A percentile compares a stretch with the other conserved stretches of the same genome.
phyloP scores from a whole-genome alignment of 2,888 invertebrate genomes.

The Xestia ashworthii region DNA sequence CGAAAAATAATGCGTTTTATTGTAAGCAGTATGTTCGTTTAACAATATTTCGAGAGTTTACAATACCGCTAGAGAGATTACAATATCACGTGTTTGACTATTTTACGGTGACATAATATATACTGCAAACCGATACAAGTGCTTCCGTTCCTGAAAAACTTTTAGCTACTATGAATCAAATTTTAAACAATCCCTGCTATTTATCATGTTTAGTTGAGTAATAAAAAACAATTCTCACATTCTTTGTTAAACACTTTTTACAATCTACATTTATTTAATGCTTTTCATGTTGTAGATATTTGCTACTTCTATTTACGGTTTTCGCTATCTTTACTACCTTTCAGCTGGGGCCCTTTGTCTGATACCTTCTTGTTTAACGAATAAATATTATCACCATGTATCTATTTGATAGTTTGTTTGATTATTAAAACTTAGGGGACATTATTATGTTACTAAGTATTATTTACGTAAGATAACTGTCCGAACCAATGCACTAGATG shows the following conservation, averaged over 20 bases:
- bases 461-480: neutral
- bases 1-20: no score
- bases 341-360: conserved; percentile 14
- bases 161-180: neutral
- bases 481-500: neutral
- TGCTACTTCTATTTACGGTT: neutral
- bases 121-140: neutral
- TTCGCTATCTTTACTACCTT: conserved; percentile 8
- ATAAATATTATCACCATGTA: conserved; percentile 23
- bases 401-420: conserved; percentile 6
- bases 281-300: neutral
- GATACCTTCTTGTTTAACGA: conserved; percentile 15
- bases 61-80: no score
- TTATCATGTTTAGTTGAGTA: neutral
- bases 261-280: neutral
- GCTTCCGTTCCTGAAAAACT: neutral
- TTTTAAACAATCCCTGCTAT: neutral
- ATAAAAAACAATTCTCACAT: neutral
- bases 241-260: neutral
- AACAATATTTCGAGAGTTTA: no score
- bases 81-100: no score
- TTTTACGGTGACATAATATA: no score
- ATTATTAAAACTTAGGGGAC: neutral
- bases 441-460: neutral
- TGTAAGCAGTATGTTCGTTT: no score